phyloP scores from a whole-genome alignment of 2,113 vertebrate species.

The Ophthalmolycus amberensis region DNA sequence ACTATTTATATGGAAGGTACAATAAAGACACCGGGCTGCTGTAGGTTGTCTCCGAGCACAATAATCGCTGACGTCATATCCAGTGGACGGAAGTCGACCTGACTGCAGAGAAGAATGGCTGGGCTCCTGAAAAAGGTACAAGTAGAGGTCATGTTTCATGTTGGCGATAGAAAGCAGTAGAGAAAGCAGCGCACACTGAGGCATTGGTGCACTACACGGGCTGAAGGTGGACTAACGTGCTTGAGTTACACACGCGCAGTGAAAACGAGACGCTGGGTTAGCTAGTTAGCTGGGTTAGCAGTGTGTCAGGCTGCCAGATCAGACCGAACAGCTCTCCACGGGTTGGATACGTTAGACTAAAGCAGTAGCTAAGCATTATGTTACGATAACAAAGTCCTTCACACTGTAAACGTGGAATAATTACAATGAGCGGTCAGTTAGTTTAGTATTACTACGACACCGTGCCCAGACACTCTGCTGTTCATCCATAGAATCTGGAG shows the following conservation, averaged over 20 bases:
- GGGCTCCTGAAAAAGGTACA: conserved; percentile 83
- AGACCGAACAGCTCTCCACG: neutral
- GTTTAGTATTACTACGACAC: too few relatives aligned
- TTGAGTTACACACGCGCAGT: too few relatives aligned
- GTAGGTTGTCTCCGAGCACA: neutral
- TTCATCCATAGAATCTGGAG: too few relatives aligned
- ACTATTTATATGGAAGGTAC: neutral
- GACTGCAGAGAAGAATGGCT: conserved; percentile 69
- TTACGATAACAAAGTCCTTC: neutral
- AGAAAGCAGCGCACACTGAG: fast-evolving
- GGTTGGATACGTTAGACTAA: neutral
- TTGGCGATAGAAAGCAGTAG: too few relatives aligned
- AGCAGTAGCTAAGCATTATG: too few relatives aligned
- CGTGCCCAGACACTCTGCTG: neutral
- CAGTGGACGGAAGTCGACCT: conserved; percentile 34
- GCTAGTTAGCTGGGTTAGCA: too few relatives aligned
- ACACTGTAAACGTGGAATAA: neutral
- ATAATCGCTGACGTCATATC: conserved; percentile 41
- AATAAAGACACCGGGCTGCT: too few relatives aligned
- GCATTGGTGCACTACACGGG: fast-evolving
- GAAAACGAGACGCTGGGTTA: neutral
- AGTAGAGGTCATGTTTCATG: conserved; percentile 77
- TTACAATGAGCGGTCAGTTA: neutral
- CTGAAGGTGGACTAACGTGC: neutral
- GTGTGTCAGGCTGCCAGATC: neutral